Evolutionary conservation across 2,888 invertebrate genomes (phyloP), one percentile per base, ranked within the genome.

Genomic region (Sphinx pinastri): DNA sequence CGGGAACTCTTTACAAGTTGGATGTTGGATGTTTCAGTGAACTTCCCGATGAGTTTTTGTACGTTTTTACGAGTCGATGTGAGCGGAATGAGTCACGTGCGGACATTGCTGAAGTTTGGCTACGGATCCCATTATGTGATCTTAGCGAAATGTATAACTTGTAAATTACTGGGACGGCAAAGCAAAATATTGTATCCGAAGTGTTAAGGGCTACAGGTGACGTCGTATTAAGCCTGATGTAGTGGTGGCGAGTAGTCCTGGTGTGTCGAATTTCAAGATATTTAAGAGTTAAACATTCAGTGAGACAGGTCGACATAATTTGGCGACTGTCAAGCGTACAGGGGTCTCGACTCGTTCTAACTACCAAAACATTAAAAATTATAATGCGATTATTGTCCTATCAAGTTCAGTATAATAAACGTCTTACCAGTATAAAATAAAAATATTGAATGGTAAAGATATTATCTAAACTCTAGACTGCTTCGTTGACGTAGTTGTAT

Each of bases 1-100:
- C 82, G 86, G 86, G 87, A 89, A 86, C 84, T 85, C 86, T 89
- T 87, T 83, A 82, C 86, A 87, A 88, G 85, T 87, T 83, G 81
- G 85, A 86, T 86, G 85, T 87, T 83, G 81, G 85, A 86, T 86
- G 88, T 88, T 86, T 85, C 83, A 77, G 76, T 73, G 76, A 83
- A 87, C 82, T 86, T 83, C 75, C 71, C 73, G 74, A 81, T 79
- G 74, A 80, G 81, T 85, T 88, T 89, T 86, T 87, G 82, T 84
- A 82, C 81, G 79, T 81, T 88, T 84, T 83, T 70, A 70, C 58
- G 70, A 70, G 54, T n/a, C 38, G 38, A 16, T 70, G 45, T 19
- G 38, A 31, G 59, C 55, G 55, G 19, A 55, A 70, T 73, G 73
- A 74, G 63, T 73, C 75, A 75, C 74, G 75, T 69, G 68, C 63